Evolutionary conservation across 2,113 vertebrate genomes (phyloP), one percentile per base, ranked within the genome.

Genomic region (Candoia aspera): DNA sequence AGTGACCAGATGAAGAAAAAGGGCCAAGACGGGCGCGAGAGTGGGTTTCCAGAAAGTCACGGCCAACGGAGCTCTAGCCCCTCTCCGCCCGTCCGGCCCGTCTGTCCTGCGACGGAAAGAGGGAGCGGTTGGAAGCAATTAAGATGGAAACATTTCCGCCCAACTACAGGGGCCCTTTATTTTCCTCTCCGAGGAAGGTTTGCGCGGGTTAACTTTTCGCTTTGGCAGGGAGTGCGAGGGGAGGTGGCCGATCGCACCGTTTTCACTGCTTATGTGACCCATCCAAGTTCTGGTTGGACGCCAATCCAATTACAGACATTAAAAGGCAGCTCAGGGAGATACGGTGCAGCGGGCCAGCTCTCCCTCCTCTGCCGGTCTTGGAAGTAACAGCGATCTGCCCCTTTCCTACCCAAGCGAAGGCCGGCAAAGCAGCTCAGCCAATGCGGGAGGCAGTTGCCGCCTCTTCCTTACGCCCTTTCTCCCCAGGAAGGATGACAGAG

Each of bases 61-160:
- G 21, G 64, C 55, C 37, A 33, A 23, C 55, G 46, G 6, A 19
- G 17, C 26, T 46, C 46, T 8, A 24, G 68, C 29, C 11, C 10
- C 42, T 8, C 9, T 46, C 1, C 59, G 8, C 23, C 5, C 59
- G 8, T 13, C 5, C 19, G 2, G 29, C 21, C 49, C 91, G 42
- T 12, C n/a, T 37, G 73, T 8, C 9, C 91, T 29, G 83, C 49
- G 17, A 19, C 6, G 6, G 59, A 21, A 60, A 53, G 53, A 89
- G 24, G 64, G 55, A 26, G 12, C 62, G 1, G 23, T 15, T 2
- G 94, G 53, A 59, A 55, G 95, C 94, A 96, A 96, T 95, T 96
- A 96, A 93, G 93, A 93, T 91, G 89, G 93, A 92, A 93, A 95
- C 94, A 94, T 94, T 91, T 85, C 91, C 92, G 96, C 93, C 96